Conservation (phyloP, 1,140 invertebrate genomes). For the Pseudomyrmex gracilis region DNA sequence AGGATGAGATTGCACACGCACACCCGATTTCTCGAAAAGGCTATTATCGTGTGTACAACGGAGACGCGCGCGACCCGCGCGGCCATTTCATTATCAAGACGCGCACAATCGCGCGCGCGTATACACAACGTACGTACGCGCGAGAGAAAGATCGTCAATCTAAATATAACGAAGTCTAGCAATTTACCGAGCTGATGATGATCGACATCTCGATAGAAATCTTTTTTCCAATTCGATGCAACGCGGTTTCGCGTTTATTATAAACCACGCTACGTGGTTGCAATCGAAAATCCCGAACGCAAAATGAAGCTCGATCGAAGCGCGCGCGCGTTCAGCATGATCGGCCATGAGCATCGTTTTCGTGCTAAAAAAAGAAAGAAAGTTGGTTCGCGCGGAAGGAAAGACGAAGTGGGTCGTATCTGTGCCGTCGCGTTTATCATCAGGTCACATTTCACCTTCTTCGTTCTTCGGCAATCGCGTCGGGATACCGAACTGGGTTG, state of each 20-base stretch:
- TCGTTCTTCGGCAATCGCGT: constrained; percentile 32
- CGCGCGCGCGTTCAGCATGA: background rate
- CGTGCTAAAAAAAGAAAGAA: constrained; percentile 58
- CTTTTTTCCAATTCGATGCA: background rate
- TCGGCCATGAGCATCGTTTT: constrained; percentile 2
- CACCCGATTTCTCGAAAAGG: constrained; percentile 12
- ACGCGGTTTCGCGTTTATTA: background rate
- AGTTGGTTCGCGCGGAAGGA: constrained; percentile 44
- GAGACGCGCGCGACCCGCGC: background rate
- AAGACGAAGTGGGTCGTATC: constrained; percentile 65
- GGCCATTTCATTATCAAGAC: background rate
- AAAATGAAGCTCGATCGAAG: constrained; percentile 16
- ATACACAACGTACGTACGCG: too few species aligned
- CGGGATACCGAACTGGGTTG: constrained; percentile 58
- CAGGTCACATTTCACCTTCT: constrained; percentile 70
- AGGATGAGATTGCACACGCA: background rate
- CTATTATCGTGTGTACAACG: background rate
- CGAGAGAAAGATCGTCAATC: constrained; percentile 7
- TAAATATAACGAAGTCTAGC: background rate
- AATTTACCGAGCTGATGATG: background rate
- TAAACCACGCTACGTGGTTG: background rate
- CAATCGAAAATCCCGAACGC: background rate
- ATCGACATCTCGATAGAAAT: constrained; percentile 31
- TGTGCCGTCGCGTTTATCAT: constrained; percentile 64
- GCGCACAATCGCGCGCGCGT: too few species aligned